Evolutionary conservation across 2,888 invertebrate genomes (phyloP).

Genomic region (Trissoscelio sp.): DNA sequence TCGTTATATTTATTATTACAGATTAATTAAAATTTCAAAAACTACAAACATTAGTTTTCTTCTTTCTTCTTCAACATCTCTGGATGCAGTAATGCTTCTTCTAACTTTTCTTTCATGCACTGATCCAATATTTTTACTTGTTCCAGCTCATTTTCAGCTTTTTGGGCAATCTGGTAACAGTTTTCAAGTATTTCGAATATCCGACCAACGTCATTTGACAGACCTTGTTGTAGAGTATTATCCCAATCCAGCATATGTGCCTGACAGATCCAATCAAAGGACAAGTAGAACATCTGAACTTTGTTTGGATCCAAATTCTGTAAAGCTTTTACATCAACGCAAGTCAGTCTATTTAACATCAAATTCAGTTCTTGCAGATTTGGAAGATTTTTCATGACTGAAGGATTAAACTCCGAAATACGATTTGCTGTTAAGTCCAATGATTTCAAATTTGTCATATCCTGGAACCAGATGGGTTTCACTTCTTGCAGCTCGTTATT

Average conservation of each 20-base stretch:
- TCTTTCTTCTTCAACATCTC: too few relatives aligned
- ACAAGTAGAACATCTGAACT: not conserved
- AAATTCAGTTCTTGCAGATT: conserved; percentile 8
- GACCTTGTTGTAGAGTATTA: not conserved
- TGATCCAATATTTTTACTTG: not conserved
- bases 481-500: conserved; percentile 28
- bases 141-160: not conserved
- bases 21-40: not conserved
- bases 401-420: conserved; percentile 6
- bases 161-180: not conserved
- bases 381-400: conserved; percentile 1
- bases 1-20: too few relatives aligned
- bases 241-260: conserved; percentile 16
- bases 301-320: not conserved
- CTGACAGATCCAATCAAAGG: conserved; percentile 31
- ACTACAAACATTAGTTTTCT: too few relatives aligned
- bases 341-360: conserved; percentile 11
- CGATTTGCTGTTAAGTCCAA: conserved; percentile 4
- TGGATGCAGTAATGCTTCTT: not conserved
- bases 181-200: not conserved
- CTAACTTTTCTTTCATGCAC: not conserved
- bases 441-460: conserved; percentile 8
- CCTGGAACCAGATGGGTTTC: conserved; percentile 37
- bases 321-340: conserved; percentile 7
- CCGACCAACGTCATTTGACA: not conserved